A percentile compares a stretch with the other conserved stretches of the same genome.
phyloP scores from a whole-genome alignment of 2,797 vertebrate genomes.

The Craterocephalus amniculus region DNA sequence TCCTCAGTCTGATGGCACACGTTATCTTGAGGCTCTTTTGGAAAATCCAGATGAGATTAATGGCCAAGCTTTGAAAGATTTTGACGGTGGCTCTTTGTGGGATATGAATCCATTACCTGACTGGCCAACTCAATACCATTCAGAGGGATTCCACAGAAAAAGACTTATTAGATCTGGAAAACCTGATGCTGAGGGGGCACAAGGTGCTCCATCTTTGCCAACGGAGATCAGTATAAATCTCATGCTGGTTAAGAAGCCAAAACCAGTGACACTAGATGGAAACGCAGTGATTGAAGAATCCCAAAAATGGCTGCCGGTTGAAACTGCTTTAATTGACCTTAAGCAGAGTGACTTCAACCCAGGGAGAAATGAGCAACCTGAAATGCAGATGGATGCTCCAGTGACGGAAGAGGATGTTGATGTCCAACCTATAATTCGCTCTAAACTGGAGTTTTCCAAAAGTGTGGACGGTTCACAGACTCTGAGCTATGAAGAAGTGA shows the following conservation, averaged over 20 bases:
- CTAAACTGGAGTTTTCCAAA: conserved; percentile 63
- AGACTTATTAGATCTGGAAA: conserved; percentile 16
- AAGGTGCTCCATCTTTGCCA: not conserved
- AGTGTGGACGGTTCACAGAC: conserved; percentile 53
- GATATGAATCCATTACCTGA: not conserved
- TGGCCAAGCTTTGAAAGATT: not conserved
- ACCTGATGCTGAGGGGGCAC: not conserved
- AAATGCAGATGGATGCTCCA: conserved; percentile 1
- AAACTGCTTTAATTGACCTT: not conserved
- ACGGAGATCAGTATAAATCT: not conserved
- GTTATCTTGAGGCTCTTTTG: not conserved
- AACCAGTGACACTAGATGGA: fast-evolving
- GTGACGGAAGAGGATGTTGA: not conserved
- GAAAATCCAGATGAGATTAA: not conserved
- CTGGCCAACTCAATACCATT: not conserved
- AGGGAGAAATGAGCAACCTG: not conserved
- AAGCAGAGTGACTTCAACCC: not conserved
- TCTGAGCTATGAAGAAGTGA: conserved; percentile 68
- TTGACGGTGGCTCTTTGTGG: not conserved
- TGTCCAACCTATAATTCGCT: conserved; percentile 38
- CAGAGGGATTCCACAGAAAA: conserved; percentile 17
- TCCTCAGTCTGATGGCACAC: too few relatives aligned
- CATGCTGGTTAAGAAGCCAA: not conserved
- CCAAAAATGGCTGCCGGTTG: not conserved
- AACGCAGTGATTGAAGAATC: not conserved